Conservation (phyloP, 2,797 vertebrate genomes). For the Lepus townsendii region DNA sequence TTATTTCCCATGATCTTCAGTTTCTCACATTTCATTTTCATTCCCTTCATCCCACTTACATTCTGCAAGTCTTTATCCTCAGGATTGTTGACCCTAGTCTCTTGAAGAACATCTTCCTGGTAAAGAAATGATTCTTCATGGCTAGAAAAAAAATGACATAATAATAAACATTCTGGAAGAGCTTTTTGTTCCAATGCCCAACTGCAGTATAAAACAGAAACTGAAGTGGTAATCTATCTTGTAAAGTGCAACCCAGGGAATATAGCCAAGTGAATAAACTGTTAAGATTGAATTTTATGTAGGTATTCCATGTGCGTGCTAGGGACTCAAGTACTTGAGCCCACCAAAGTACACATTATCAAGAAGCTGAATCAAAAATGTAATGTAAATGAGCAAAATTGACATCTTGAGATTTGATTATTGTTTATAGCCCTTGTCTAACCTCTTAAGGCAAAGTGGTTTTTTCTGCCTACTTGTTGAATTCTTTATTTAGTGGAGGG, state of each 20-base stretch:
- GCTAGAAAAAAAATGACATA: constrained; percentile 19
- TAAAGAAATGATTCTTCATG: background rate
- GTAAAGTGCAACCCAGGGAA: background rate
- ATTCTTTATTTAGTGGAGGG: no score
- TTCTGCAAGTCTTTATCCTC: background rate
- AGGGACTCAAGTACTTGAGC: no score
- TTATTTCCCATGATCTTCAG: background rate
- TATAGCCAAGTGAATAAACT: constrained; percentile 1
- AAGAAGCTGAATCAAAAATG: no score
- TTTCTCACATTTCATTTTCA: background rate
- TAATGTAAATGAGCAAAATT: no score
- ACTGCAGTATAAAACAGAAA: background rate
- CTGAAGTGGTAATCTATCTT: background rate
- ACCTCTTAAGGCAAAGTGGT: no score
- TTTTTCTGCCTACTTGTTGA: no score
- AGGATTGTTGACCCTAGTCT: background rate
- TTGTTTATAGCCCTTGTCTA: no score
- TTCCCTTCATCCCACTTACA: background rate
- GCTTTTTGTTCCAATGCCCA: background rate
- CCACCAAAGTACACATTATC: no score
- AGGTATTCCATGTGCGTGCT: no score
- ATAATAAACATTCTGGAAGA: background rate
- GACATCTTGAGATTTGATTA: no score
- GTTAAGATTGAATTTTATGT: background rate
- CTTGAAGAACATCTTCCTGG: background rate